A percentile compares a stretch with the other conserved stretches of the same genome.
These are phyloP conservation scores for Octodon degus DNA, from an alignment of 2,113 vertebrate genomes.

Conservation along the genomic window DNA sequence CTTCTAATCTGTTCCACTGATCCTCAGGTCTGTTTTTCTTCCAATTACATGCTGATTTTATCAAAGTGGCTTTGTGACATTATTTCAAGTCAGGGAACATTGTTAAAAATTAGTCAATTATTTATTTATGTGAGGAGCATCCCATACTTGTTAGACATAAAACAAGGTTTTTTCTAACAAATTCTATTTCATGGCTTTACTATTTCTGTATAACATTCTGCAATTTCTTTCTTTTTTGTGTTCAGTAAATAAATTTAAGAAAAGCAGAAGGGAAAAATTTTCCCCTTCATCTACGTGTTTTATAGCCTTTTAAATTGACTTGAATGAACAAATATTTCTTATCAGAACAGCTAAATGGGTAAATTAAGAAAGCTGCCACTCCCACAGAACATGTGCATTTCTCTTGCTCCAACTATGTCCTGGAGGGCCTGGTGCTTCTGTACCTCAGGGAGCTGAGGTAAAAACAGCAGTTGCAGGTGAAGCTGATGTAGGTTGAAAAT, in stretches of 20 bases:
- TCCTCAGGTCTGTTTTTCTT: no score
- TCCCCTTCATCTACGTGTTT: background rate
- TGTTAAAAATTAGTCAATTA: background rate
- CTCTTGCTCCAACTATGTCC: background rate
- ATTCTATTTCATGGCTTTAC: background rate
- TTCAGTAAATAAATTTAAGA: background rate
- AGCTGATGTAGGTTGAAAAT: background rate
- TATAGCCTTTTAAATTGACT: background rate
- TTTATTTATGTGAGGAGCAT: background rate
- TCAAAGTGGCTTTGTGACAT: no score
- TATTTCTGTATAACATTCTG: background rate
- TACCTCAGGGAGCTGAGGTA: background rate
- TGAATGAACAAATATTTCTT: background rate
- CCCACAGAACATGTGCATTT: background rate
- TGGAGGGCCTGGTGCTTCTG: background rate
- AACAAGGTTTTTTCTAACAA: background rate
- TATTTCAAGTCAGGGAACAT: background rate
- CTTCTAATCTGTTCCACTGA: no score
- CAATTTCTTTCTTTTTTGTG: background rate
- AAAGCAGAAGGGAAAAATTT: background rate
- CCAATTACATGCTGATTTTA: no score
- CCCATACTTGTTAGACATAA: background rate
- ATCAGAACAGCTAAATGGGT: background rate
- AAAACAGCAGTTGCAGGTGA: background rate
- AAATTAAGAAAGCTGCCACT: background rate